A percentile compares a stretch with the other conserved stretches of the same genome.
Evolutionary conservation across 2,888 invertebrate species (phyloP).

Genomic region (Imbricaverruca yamaguchii): DNA sequence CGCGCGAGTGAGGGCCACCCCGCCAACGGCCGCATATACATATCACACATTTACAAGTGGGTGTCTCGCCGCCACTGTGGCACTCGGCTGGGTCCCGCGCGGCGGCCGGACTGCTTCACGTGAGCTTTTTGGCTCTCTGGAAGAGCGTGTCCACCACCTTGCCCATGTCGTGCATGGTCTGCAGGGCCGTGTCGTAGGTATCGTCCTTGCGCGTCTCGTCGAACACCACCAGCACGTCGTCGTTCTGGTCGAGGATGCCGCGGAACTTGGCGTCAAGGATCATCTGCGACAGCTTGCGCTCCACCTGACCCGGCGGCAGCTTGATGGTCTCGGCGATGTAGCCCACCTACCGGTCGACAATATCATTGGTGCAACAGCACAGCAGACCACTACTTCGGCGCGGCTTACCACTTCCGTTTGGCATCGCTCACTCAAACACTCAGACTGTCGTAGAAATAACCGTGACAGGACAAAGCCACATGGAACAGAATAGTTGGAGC

Average conservation of each 20-base stretch:
- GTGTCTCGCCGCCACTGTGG: background rate
- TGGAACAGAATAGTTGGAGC: too few species aligned
- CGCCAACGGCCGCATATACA: background rate
- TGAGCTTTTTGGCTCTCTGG: slow-evolving; percentile 97
- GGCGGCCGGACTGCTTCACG: slow-evolving; percentile 49
- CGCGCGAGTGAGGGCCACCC: background rate
- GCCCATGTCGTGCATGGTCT: slow-evolving; percentile 97
- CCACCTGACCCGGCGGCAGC: slow-evolving; percentile 81
- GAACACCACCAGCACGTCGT: slow-evolving; percentile 94
- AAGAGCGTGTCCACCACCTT: slow-evolving; percentile 99
- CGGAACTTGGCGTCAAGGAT: slow-evolving; percentile 96
- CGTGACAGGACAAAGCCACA: too few species aligned
- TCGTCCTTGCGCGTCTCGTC: slow-evolving; percentile 91
- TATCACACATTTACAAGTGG: slow-evolving; percentile 8
- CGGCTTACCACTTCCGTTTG: too few species aligned
- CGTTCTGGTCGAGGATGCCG: slow-evolving; percentile 97
- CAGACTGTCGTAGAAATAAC: too few species aligned
- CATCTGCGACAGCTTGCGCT: slow-evolving; percentile 99
- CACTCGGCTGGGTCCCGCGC: too few species aligned
- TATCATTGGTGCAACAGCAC: too few species aligned
- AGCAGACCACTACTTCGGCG: too few species aligned
- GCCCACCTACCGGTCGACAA: slow-evolving; percentile 44
- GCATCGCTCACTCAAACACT: too few species aligned
- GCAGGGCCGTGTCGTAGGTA: slow-evolving; percentile 94
- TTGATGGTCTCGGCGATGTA: slow-evolving; percentile 88